phyloP scores from a whole-genome alignment of 2,888 invertebrate genomes.

The Drosophila kanekoi region DNA sequence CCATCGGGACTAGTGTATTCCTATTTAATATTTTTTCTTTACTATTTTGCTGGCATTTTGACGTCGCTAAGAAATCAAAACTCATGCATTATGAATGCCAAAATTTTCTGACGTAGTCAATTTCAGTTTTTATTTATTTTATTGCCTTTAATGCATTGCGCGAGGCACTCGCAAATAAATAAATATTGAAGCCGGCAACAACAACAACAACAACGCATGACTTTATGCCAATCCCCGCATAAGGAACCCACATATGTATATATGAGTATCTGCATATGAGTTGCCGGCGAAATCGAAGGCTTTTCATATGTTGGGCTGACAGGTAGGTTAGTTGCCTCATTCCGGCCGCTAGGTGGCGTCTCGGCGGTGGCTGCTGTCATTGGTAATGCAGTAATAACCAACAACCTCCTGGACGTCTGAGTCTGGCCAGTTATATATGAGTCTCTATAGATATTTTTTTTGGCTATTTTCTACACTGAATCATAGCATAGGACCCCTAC shows the following conservation, averaged over 20 bases:
- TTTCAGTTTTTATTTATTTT: slow-evolving; percentile 81
- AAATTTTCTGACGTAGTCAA: slow-evolving; percentile 80
- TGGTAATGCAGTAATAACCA: slow-evolving; percentile 64
- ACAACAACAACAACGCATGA: slow-evolving; percentile 44
- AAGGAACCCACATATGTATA: slow-evolving; percentile 56
- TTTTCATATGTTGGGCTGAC: slow-evolving; percentile 68
- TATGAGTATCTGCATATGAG: slow-evolving; percentile 59
- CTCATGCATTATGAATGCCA: slow-evolving; percentile 83
- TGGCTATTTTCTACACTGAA: slow-evolving; percentile 77
- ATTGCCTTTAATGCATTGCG: slow-evolving; percentile 78
- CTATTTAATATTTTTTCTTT: slow-evolving; percentile 18
- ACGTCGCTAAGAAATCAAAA: slow-evolving; percentile 77
- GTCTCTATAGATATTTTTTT: slow-evolving; percentile 37
- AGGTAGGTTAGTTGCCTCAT: slow-evolving; percentile 73
- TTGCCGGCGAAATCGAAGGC: slow-evolving; percentile 51
- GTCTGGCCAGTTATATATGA: slow-evolving; percentile 49
- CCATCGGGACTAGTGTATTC: not conserved
- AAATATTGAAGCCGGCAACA: slow-evolving; percentile 64
- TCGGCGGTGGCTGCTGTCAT: slow-evolving; percentile 63
- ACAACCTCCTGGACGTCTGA: slow-evolving; percentile 51
- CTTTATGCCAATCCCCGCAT: slow-evolving; percentile 57
- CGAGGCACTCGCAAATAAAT: slow-evolving; percentile 75
- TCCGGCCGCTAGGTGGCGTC: slow-evolving; percentile 74
- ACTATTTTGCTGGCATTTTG: slow-evolving; percentile 31
- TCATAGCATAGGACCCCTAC: slow-evolving; percentile 55